phyloP scores from a whole-genome alignment of 2,797 vertebrate species.

The Triplophysa bombifrons region DNA sequence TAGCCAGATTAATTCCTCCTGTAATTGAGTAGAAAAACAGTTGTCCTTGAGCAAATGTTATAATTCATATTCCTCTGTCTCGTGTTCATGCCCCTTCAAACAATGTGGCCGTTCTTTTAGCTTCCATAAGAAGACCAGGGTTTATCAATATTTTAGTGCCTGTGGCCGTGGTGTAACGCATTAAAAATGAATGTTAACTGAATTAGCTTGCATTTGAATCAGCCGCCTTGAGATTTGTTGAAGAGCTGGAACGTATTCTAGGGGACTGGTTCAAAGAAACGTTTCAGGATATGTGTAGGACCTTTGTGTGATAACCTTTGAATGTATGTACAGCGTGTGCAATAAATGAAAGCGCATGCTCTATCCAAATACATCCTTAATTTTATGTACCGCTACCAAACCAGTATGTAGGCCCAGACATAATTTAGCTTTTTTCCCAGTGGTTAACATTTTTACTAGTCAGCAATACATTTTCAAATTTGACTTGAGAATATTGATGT shows the following conservation, averaged over 20 bases:
- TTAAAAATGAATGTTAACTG: conserved; percentile 56
- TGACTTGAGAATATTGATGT: background rate
- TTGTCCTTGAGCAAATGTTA: conserved; percentile 45
- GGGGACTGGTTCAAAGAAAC: background rate
- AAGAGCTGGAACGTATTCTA: conserved; percentile 10
- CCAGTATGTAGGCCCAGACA: background rate
- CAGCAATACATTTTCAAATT: background rate
- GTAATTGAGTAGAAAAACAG: conserved; percentile 52
- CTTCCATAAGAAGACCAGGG: background rate
- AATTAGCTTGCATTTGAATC: conserved; percentile 44
- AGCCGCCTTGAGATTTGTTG: conserved; percentile 9
- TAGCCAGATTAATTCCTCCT: conserved; percentile 46
- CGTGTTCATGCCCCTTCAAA: conserved; percentile 15
- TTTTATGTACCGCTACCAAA: no score
- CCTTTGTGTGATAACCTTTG: background rate
- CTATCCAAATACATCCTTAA: no score
- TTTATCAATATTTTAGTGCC: conserved; percentile 52
- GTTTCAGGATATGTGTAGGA: background rate
- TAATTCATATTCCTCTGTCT: conserved; percentile 38
- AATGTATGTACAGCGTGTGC: background rate
- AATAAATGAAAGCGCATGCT: conserved; percentile 12
- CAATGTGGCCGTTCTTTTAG: background rate
- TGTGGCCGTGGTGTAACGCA: conserved; percentile 21
- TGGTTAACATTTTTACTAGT: background rate
- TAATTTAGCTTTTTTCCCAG: conserved; percentile 14